Evolutionary conservation across 2,888 invertebrate genomes (phyloP).

Genomic region (Philhelius pedissequus): DNA sequence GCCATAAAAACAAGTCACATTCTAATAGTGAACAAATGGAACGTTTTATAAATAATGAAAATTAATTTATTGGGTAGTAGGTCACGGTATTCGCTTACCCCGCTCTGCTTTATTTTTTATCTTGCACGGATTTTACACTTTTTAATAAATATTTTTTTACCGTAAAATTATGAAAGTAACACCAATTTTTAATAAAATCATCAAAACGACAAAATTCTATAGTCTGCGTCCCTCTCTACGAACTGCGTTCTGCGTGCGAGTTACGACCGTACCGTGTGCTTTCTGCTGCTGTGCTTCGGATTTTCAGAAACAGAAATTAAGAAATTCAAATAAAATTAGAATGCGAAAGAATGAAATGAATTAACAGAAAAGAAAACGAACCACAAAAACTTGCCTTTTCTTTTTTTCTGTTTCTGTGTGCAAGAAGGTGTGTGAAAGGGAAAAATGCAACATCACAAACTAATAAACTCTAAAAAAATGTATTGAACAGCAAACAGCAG

Average conservation of each 20-base stretch:
- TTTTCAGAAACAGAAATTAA: slow-evolving; percentile 48
- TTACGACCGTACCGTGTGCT: slow-evolving; percentile 63
- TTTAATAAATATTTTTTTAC: background rate
- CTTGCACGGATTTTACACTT: slow-evolving; percentile 26
- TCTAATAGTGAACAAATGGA: background rate
- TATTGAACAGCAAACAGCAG: background rate
- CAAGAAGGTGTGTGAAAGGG: slow-evolving; percentile 59
- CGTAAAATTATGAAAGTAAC: background rate
- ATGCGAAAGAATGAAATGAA: slow-evolving; percentile 16
- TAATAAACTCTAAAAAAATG: background rate
- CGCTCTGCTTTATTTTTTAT: slow-evolving; percentile 4
- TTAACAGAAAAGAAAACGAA: slow-evolving; percentile 47
- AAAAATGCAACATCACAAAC: slow-evolving; percentile 30
- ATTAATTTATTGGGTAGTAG: slow-evolving; percentile 55
- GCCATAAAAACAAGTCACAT: background rate
- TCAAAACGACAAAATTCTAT: slow-evolving; percentile 17
- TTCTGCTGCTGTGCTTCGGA: too few relatives aligned
- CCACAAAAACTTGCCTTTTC: slow-evolving; percentile 41
- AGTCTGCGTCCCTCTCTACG: too few relatives aligned
- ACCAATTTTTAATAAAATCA: background rate
- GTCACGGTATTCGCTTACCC: slow-evolving; percentile 64
- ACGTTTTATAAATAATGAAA: slow-evolving; percentile 19
- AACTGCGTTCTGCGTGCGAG: too few relatives aligned
- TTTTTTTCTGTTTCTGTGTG: slow-evolving; percentile 36
- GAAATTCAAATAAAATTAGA: background rate